Evolutionary conservation across 1,140 invertebrate genomes (phyloP).

Genomic region (Marisa cornuarietis): DNA sequence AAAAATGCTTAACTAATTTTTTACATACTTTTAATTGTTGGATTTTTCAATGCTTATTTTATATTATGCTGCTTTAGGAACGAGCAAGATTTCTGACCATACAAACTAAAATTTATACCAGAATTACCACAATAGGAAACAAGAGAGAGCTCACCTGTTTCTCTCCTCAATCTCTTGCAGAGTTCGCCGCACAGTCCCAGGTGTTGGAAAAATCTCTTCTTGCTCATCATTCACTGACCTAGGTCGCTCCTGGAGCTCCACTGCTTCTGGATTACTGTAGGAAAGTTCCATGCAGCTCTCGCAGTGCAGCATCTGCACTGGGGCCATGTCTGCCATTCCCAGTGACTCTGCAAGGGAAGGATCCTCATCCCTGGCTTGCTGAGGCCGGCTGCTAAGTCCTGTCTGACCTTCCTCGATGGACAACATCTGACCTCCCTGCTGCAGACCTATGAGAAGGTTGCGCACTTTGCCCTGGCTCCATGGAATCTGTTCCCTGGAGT

Average conservation of each 20-base stretch:
- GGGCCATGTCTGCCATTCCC: constrained; percentile 12
- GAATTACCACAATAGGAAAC: background rate
- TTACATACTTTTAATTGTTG: too few relatives aligned
- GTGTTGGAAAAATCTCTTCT: constrained; percentile 56
- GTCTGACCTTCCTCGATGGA: background rate
- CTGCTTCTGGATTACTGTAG: background rate
- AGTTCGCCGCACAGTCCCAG: constrained; percentile 68
- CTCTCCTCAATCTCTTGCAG: constrained; percentile 76
- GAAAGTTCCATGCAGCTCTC: constrained; percentile 26
- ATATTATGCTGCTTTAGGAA: too few relatives aligned
- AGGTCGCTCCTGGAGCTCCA: constrained; percentile 12
- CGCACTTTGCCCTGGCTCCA: constrained; percentile 73
- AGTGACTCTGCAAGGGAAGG: background rate
- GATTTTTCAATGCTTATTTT: too few relatives aligned
- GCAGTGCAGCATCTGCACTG: constrained; percentile 9
- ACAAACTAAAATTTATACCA: too few relatives aligned
- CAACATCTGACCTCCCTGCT: constrained; percentile 48
- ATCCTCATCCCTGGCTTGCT: constrained; percentile 15
- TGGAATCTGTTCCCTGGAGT: constrained; percentile 74
- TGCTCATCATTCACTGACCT: constrained; percentile 58
- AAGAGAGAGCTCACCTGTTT: constrained; percentile 42
- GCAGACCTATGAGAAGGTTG: constrained; percentile 72
- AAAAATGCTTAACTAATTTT: too few relatives aligned
- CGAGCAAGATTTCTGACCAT: too few relatives aligned
- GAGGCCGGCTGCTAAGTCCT: background rate